phyloP scores from a whole-genome alignment of 2,888 invertebrate genomes.

The Caenorhabditis plicata region DNA sequence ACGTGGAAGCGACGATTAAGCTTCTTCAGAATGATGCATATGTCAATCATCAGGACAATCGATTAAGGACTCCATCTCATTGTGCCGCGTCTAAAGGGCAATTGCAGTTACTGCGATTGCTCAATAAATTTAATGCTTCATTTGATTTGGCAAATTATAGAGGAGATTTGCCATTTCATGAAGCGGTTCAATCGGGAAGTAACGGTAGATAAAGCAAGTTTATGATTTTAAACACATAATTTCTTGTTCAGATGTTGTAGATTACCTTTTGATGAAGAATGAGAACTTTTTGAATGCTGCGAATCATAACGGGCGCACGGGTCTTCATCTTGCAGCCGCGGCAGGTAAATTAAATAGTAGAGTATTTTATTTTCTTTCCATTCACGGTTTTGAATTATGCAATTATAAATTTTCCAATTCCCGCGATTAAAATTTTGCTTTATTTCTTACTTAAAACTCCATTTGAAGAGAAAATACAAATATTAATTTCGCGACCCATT shows the following conservation, averaged over 20 bases:
- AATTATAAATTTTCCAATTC: no score
- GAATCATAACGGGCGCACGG: constrained; percentile 88
- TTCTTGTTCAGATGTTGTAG: constrained; percentile 84
- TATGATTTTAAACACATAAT: no score
- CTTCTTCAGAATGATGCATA: constrained; percentile 87
- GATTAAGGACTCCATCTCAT: constrained; percentile 60
- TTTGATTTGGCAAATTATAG: constrained; percentile 87
- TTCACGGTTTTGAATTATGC: no score
- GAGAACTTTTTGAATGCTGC: constrained; percentile 81
- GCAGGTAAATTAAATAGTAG: no score
- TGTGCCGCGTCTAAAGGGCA: constrained; percentile 72
- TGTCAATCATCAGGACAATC: constrained; percentile 77
- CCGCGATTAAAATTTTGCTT: no score
- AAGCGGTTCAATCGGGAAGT: constrained; percentile 85
- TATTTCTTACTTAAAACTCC: no score
- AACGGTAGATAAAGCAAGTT: no score
- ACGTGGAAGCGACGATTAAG: constrained; percentile 86
- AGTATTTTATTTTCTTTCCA: no score
- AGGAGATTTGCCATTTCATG: constrained; percentile 92
- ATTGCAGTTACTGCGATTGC: constrained; percentile 80
- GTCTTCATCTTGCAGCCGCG: constrained; percentile 79
- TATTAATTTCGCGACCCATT: no score
- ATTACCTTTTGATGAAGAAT: constrained; percentile 82
- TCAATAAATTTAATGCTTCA: constrained; percentile 80
- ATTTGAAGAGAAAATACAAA: no score